Evolutionary conservation across 92 coral and sea anemone species (phyloP), one percentile per base, ranked within the genome.

Genomic region (Pocillopora grandis): DNA sequence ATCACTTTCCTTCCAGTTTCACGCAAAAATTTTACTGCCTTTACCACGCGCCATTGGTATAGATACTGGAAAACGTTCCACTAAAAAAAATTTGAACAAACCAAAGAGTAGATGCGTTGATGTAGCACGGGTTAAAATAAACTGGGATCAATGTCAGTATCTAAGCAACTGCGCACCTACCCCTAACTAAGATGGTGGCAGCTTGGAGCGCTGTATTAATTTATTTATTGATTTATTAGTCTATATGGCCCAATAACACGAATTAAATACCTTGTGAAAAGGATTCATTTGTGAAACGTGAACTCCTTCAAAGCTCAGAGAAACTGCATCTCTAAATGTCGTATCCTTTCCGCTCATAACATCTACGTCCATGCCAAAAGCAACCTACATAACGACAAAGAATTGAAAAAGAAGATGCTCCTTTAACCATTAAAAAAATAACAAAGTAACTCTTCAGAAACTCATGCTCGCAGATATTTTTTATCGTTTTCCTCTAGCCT

Each of bases 351-450:
- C 94, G 66, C 83, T 78, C 67, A 93, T 91, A 48, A 89, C 65
- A 76, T 93, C 82, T 58, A 93, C 72, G 58, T 93, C 88, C 74
- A 89, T 91, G 35, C 94, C 97, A 73, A 93, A 93, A 14, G 88
- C 93, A 59, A 90, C 93, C 93, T 90, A 35, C 9, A 33, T 0
- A 57, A 37, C 15, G 10, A 69, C 17, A 35, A n/a, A 69, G 19
- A 16, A 36, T 10, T 52, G 14, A 62, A 20, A 62, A 13, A 0
- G 2, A 15, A 8, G 8, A n/a, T 16, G 20, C 19, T 6, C 23
- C 9, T 19, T 20, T 0, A 27, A 27, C 31, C 31, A 27, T 27
- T 27, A 27, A 27, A 27, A 27, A 27, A 64, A 2, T 27, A 27
- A 27, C 31, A 27, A 27, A 27, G 31, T 27, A 27, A 27, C 1